These are phyloP conservation scores for Muscina levida DNA, from an alignment of 2,888 invertebrate species.

Conservation along the genomic window DNA sequence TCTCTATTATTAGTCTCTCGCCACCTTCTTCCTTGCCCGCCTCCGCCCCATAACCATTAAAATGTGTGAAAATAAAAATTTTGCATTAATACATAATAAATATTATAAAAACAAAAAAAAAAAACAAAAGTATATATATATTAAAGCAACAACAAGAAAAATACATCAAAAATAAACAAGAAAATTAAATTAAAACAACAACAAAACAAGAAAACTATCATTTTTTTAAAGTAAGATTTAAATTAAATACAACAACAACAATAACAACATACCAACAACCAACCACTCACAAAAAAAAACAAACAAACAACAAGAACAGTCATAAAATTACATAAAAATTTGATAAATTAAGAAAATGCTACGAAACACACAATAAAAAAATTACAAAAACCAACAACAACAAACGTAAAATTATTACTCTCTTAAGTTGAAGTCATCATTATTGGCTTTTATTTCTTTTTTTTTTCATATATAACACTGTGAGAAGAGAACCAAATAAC, in stretches of 20 bases:
- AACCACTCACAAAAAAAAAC: conserved; percentile 51
- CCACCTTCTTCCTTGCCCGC: conserved; percentile 31
- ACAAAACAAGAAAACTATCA: conserved; percentile 48
- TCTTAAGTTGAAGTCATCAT: conserved; percentile 69
- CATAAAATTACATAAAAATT: conserved; percentile 50
- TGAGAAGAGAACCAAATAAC: conserved; percentile 67
- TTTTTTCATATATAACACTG: too few species aligned
- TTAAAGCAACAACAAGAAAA: conserved; percentile 69
- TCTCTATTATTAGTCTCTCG: background rate
- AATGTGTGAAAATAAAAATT: conserved; percentile 70
- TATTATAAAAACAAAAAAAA: conserved; percentile 76
- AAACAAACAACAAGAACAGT: conserved; percentile 56
- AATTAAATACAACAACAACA: conserved; percentile 59
- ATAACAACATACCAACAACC: conserved; percentile 19
- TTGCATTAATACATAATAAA: conserved; percentile 78
- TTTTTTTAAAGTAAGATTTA: conserved; percentile 56
- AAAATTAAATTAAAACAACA: too few species aligned
- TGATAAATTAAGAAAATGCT: conserved; percentile 61
- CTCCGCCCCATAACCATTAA: conserved; percentile 63
- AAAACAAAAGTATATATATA: conserved; percentile 72
- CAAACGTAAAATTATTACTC: conserved; percentile 50
- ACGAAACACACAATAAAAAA: conserved; percentile 64
- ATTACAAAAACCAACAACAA: conserved; percentile 43
- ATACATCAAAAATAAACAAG: conserved; percentile 53
- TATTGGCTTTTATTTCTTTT: too few species aligned